Base-by-base conservation (phyloP, 2,888 invertebrate species). In the Thecocarcelia acutangulata region DNA sequence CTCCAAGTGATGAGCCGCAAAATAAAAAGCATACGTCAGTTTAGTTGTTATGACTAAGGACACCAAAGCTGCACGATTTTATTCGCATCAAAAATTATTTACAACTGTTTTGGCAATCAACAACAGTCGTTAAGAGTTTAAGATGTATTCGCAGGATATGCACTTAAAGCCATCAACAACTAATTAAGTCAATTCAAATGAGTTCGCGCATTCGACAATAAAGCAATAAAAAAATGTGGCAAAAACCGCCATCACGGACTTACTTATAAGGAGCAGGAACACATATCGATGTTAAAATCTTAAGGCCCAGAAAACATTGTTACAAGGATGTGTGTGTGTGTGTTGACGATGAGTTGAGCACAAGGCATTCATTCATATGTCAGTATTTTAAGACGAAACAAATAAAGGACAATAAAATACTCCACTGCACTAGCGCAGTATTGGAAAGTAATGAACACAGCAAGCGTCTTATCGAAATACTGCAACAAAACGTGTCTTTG, bases 131-230 rank as follows among this genome's bases (percentile, higher is more conserved):
- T 59, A 66, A 58, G 78, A 66, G 72, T 77, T 80, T 66, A 56
- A 75, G 80, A 70, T 64, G 21, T 40, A 70, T 75, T 52, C 46
- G 59, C 75, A 69, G 63, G 64, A 64, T 75, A 70, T 50, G 40
- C 42, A 24, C 44, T 76, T 72, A 66, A 54, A 80, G 50, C 48
- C 84, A 82, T 83, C 79, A 83, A 83, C 84, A 85, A 84, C 84
- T 84, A 82, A 84, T 85, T 85, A 84, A 84, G 82, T 74, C 84
- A 80, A 84, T 83, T 84, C 83, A 83, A 84, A 85, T 83, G 84
- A 79, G 83, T 70, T 77, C 64, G 72, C 61, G 72, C 66, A 76
- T 42, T 80, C 77, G 59, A n/a, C 19, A 42, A 13, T 28, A 50
- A 54, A 19, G 21, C 68, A 73, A 54, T 61, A 68, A 15, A 50